Conservation (phyloP, 2,888 invertebrate species). For the Tetrapedia diversipes region DNA sequence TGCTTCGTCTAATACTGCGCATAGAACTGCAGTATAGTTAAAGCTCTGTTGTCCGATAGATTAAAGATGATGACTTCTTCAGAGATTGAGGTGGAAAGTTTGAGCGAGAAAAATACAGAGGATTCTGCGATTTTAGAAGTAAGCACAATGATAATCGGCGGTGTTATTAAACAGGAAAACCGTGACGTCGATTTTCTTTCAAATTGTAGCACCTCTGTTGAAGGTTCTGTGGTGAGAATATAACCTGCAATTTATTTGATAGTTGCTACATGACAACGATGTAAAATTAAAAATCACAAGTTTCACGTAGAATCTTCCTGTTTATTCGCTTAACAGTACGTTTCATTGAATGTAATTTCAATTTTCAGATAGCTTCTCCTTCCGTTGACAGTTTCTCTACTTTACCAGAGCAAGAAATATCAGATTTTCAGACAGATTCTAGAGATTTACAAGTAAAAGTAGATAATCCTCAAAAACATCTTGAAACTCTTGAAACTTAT, state of each 20-base stretch:
- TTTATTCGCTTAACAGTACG: neutral
- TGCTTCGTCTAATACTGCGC: constrained; percentile 37
- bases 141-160: constrained; percentile 76
- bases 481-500: constrained; percentile 88
- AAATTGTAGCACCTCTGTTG: constrained; percentile 80
- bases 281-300: neutral
- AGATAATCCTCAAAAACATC: constrained; percentile 89
- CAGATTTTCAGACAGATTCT: constrained; percentile 84
- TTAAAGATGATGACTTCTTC: constrained; percentile 78
- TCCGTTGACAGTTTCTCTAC: constrained; percentile 86
- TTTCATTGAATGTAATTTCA: neutral
- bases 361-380: constrained; percentile 84
- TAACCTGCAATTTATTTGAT: constrained; percentile 57
- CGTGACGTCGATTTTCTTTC: constrained; percentile 78
- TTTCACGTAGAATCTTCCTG: too few relatives aligned
- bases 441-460: constrained; percentile 87
- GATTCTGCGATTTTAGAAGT: constrained; percentile 79
- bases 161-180: constrained; percentile 73
- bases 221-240: constrained; percentile 79
- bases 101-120: constrained; percentile 66
- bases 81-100: constrained; percentile 73
- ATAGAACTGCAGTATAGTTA: constrained; percentile 27
- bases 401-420: constrained; percentile 85
- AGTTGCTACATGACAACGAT: neutral
- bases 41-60: constrained; percentile 44